These are phyloP conservation scores for Euzophera pinguis DNA, from an alignment of 2,888 invertebrate genomes.

Conservation along the genomic window DNA sequence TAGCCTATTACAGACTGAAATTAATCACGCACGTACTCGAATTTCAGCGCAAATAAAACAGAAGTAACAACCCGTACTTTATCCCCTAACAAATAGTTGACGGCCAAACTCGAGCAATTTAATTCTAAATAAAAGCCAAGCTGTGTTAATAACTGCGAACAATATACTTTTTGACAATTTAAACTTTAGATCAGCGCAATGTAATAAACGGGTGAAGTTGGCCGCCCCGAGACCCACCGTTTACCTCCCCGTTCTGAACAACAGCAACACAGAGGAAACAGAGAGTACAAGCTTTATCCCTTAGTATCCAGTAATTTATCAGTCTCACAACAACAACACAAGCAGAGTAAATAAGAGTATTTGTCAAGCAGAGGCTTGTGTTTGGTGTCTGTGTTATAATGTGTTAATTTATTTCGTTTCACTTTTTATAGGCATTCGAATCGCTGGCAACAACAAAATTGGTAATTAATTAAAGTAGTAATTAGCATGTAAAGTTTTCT, in stretches of 20 bases:
- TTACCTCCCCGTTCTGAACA: not conserved
- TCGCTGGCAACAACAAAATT: too few species aligned
- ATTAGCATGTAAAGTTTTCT: too few species aligned
- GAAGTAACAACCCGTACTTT: constrained; percentile 1
- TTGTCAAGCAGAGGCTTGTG: too few species aligned
- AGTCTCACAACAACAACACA: too few species aligned
- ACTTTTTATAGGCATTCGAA: too few species aligned
- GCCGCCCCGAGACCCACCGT: not conserved
- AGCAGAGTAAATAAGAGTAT: too few species aligned
- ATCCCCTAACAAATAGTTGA: constrained; percentile 6
- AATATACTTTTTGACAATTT: constrained; percentile 23
- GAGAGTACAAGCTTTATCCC: not conserved
- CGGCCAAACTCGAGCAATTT: constrained; percentile 6
- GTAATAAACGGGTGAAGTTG: constrained; percentile 13
- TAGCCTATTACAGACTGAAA: not conserved
- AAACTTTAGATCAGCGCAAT: constrained; percentile 21
- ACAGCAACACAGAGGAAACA: not conserved
- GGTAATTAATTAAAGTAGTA: too few species aligned
- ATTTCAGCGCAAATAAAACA: not conserved
- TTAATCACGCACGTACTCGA: not conserved
- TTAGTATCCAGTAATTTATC: too few species aligned
- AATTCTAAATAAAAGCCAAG: constrained; percentile 15
- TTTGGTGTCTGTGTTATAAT: too few species aligned
- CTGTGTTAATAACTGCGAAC: constrained; percentile 22
- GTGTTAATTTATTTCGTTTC: too few species aligned